Evolutionary conservation across 1,140 invertebrate genomes (phyloP), one percentile per base, ranked within the genome.

Genomic region (Hestina assimilis): DNA sequence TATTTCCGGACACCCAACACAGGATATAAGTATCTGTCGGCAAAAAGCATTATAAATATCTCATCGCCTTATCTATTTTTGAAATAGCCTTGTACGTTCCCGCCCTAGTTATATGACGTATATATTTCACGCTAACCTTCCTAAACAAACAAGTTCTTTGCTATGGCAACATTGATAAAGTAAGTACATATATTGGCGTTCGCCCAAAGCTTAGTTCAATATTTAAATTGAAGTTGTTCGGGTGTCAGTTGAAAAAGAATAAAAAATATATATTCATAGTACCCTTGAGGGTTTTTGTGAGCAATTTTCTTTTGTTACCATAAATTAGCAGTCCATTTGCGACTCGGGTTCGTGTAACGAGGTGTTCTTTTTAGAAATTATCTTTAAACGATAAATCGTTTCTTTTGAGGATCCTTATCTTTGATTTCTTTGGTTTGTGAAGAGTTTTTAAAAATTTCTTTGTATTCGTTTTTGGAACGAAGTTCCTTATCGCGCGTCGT

Each of bases 101-200:
- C 3, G 4, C 14, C 33, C 33, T 21, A 40, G 12, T 24, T 51
- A 4, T 26, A 51, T 51, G 35, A 51, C 47, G n/a, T 15, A 4
- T 12, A 51, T 51, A 51, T 51, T 51, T 51, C 28, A 51, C 31
- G 33, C 47, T 11, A 51, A 51, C 33, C 38, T 51, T 21, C 38
- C 33, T 33, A 51, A 51, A 51, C 47, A 51, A 51, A 51, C 47
- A 40, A 29, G 40, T 38, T 24, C 19, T 33, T 15, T 35, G 47
- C 40, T 51, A 51, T 40, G 33, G 26, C 47, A 51, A 38, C 47
- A 51, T 40, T 35, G 21, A 51, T 51, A 51, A 51, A 40, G 47
- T 35, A 51, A 51, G 47, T 51, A n/a, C n/a, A n/a, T n/a, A 33
- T 51, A 51, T 51, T 51, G 47, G 47, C 47, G 33, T 35, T 23